A percentile compares a stretch with the other conserved stretches of the same genome.
Evolutionary conservation across 2,113 vertebrate genomes (phyloP).

Genomic region (Dicentrarchus labrax): DNA sequence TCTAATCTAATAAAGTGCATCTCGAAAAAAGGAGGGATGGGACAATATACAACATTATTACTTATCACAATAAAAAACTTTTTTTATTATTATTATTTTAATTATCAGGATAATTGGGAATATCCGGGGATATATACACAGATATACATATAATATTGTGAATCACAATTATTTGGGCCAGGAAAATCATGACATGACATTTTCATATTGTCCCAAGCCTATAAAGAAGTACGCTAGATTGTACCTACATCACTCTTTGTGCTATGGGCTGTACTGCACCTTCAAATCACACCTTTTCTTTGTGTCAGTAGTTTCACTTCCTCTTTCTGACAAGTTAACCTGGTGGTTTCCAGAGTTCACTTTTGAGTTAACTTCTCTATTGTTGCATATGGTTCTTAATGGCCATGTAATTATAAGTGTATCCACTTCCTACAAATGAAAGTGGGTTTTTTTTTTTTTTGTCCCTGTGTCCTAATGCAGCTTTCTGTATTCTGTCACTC

Average conservation of each 20-base stretch:
- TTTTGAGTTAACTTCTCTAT: neutral
- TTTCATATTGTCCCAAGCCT: no score
- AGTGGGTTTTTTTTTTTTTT: neutral
- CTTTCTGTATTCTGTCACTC: neutral
- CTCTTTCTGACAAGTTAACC: neutral
- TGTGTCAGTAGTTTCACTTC: slow-evolving; percentile 31
- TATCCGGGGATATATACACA: no score
- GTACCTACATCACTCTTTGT: no score
- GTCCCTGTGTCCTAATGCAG: neutral
- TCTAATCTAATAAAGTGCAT: no score
- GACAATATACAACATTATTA: no score
- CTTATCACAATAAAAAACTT: no score
- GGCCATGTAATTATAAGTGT: neutral
- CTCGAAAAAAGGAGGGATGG: no score
- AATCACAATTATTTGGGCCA: no score
- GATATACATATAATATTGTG: no score
- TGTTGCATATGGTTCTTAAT: neutral
- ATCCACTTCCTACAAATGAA: neutral
- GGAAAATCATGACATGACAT: no score
- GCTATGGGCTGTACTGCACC: neutral
- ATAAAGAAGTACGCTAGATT: neutral
- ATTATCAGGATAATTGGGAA: no score
- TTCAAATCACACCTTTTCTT: neutral
- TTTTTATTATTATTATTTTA: no score
- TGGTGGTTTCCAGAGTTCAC: slow-evolving; percentile 15